Base-by-base conservation (phyloP, 2,888 invertebrate genomes). In the Anodontia alba region DNA sequence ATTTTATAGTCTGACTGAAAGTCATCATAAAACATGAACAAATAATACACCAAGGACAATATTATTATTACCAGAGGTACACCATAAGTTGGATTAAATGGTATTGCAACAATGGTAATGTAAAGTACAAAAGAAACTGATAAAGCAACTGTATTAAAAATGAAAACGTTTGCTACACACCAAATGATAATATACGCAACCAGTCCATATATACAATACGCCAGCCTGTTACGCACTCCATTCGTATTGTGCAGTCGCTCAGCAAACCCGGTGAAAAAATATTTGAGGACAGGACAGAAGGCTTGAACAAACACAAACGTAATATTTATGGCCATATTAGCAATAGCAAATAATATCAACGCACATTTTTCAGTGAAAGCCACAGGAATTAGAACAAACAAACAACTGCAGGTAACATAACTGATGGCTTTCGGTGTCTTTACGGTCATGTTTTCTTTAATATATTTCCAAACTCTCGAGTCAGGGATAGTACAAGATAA, bases 31-130 rank as follows among this genome's bases (percentile, higher is more conserved):
- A 62, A 62, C 62, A 62, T 62, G 1, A 33, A 33, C 62, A 62
- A 33, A 62, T 62, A 62, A 3, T 20, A 33, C 5, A 62, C 10
- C n/a, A 62, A 20, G 1, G 62, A 62, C 33, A 62, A 33, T 1
- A 33, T 23, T 17, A 62, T 62, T 3, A 62, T 33, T 15, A 62
- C 33, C 17, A 62, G 29, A 62, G 62, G 62, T 17, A 62, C 62
- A 17, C 62, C 62, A 62, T 62, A 62, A 31, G 33, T n/a, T 26
- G 62, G 62, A 62, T 62, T 62, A 62, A 62, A 62, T 5, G 62
- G 33, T 20, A 62, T 8, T 29, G 62, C 62, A 3, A 62, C 20
- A 62, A 62, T 2, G 1, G 62, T 62, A 3, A 62, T 7, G 29
- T 62, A 62, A 1, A 62, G 20, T 33, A 33, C 3, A 33, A 20